Evolutionary conservation across 1,140 invertebrate genomes (phyloP), one percentile per base, ranked within the genome.

Genomic region (Aplysia californica): DNA sequence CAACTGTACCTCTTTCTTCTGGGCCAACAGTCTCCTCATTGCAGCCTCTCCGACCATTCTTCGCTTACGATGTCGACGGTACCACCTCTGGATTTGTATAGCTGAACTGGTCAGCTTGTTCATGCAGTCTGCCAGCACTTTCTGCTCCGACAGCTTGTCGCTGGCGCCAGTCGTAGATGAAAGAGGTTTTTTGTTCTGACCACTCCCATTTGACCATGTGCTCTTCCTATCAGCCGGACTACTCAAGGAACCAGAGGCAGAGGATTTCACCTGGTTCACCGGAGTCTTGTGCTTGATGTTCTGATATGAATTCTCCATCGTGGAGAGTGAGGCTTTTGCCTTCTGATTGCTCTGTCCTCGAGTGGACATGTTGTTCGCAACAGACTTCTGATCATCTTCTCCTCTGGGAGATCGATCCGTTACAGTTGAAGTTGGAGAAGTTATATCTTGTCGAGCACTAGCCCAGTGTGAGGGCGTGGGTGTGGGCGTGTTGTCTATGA

Each of bases 271-370:
- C 68, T 88, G 84, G 78, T 89, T 89, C 29, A 89, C 87, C 10
- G 88, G 88, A 33, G 84, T 86, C 81, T 89, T 89, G 66, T 85
- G 87, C 79, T 88, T 88, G 56, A 89, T 88, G 77, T 89, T 89
- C 78, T 88, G 87, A 76, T 88, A 89, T 1, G 87, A 87, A 65
- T 89, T 89, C 78, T 89, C 87, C 71, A 89, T 83, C 71, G 81
- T 84, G 26, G 83, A 83, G 61, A 89, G 81, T 41, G 86, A 82
- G 1, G 85, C 81, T 82, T 88, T 88, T 10, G 82, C 79, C 29
- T 81, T 83, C 67, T 83, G 82, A 4, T 81, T 83, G 79, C n/a
- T n/a, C n/a, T 84, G 82, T 3, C 83, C 84, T 50, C 82, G 85
- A 20, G 80, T 71, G 10, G 84, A 87, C 84, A 87, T 87, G 73